Conservation (phyloP, 1,140 invertebrate genomes). For the Bombus confusus region DNA sequence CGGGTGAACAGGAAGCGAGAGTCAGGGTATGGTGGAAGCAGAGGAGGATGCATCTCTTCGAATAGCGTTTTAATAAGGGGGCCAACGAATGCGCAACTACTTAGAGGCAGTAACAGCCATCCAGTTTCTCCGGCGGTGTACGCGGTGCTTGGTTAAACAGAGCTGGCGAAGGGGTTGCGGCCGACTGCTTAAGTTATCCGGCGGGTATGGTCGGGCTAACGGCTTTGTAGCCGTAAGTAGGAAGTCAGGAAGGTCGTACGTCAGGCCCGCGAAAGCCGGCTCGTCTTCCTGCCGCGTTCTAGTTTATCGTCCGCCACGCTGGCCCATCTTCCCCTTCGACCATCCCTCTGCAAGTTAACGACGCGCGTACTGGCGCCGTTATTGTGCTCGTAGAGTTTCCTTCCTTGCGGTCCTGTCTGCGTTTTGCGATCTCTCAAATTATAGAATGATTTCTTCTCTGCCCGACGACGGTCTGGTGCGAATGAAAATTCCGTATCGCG, state of each 20-base stretch:
- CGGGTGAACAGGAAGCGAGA: not conserved
- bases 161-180: conserved; percentile 22
- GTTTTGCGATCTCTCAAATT: not conserved
- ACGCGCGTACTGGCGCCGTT: conserved; percentile 13
- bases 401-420: not conserved
- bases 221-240: conserved; percentile 67
- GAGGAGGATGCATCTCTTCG: conserved; percentile 45
- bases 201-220: conserved; percentile 36
- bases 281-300: conserved; percentile 67
- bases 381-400: conserved; percentile 16
- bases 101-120: conserved; percentile 47
- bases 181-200: conserved; percentile 64
- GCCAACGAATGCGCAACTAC: conserved; percentile 64
- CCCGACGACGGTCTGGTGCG: too few species aligned
- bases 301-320: conserved; percentile 62
- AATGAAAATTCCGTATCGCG: not conserved
- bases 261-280: conserved; percentile 64
- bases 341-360: conserved; percentile 1
- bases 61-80: conserved; percentile 63
- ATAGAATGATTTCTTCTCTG: not conserved
- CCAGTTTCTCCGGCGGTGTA: conserved; percentile 8
- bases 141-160: conserved; percentile 45
- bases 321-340: conserved; percentile 3
- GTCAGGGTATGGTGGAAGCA: not conserved
- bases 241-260: conserved; percentile 67